phyloP scores from a whole-genome alignment of 1,140 invertebrate species.

The Drosophila tropicalis region DNA sequence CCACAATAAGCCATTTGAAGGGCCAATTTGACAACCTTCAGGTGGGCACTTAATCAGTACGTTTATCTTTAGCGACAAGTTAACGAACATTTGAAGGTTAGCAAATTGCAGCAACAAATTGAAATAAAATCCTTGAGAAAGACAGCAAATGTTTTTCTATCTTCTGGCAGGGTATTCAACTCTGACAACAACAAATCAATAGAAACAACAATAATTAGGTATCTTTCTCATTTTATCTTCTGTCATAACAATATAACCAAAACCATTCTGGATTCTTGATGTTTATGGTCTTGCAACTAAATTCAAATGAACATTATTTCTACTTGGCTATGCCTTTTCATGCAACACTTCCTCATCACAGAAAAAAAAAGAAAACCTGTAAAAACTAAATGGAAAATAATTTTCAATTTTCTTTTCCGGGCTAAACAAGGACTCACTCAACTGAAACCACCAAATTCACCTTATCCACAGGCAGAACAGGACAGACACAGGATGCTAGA shows the following conservation, averaged over 20 bases:
- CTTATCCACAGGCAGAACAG: neutral
- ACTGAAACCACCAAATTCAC: neutral
- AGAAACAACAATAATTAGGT: neutral
- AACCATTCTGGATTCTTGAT: neutral
- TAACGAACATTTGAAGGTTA: neutral
- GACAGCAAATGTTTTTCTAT: too few relatives aligned
- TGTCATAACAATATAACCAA: neutral
- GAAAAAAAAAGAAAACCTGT: constrained; percentile 20
- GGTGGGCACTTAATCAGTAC: neutral
- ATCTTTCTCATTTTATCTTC: neutral
- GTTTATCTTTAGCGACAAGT: neutral
- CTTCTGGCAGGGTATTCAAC: too few relatives aligned
- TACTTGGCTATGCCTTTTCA: neutral
- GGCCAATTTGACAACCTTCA: neutral
- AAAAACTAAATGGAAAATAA: constrained; percentile 59
- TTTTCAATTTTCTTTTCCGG: constrained; percentile 64
- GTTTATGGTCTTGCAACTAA: neutral
- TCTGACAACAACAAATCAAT: too few relatives aligned
- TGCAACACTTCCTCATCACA: neutral
- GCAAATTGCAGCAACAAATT: neutral
- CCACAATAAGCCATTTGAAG: neutral
- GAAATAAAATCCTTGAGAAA: too few relatives aligned
- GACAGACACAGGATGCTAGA: constrained; percentile 2
- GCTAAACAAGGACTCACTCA: neutral
- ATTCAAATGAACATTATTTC: constrained; percentile 5